Conservation (phyloP, 2,113 vertebrate genomes). For the Brachirus orientalis region DNA sequence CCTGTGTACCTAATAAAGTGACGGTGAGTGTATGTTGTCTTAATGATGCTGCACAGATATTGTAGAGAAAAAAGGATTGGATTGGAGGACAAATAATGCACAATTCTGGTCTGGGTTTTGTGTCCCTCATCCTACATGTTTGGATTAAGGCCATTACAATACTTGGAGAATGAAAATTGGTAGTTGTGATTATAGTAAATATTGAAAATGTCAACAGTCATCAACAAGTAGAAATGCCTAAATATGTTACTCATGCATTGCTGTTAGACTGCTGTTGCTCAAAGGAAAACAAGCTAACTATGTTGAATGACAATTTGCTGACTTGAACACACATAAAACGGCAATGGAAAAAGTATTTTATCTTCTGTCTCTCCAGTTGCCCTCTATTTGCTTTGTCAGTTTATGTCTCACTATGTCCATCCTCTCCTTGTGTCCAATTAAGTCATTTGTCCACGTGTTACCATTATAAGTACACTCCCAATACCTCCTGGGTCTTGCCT, state of each 20-base stretch:
- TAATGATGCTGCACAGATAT: too few species aligned
- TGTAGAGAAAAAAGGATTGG: too few species aligned
- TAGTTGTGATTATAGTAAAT: not conserved
- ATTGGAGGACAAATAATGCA: too few species aligned
- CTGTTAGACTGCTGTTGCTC: not conserved
- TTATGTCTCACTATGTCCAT: not conserved
- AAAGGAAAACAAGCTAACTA: not conserved
- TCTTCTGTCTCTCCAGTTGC: not conserved
- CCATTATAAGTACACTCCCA: conserved; percentile 13
- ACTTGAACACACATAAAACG: too few species aligned
- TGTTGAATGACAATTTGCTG: not conserved
- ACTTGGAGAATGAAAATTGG: too few species aligned
- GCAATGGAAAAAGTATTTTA: too few species aligned
- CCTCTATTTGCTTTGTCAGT: not conserved
- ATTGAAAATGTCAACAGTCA: not conserved
- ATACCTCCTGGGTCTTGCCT: conserved; percentile 15
- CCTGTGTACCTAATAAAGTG: too few species aligned
- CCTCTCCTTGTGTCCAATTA: conserved; percentile 2
- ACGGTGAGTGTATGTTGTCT: too few species aligned
- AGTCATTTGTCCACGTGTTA: conserved; percentile 1
- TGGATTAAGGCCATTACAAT: too few species aligned
- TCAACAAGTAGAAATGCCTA: not conserved
- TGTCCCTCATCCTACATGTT: too few species aligned
- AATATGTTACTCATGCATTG: not conserved
- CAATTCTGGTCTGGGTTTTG: too few species aligned